These are phyloP conservation scores for Megaptera novaeangliae DNA, from an alignment of 2,113 vertebrate genomes.

Conservation along the genomic window DNA sequence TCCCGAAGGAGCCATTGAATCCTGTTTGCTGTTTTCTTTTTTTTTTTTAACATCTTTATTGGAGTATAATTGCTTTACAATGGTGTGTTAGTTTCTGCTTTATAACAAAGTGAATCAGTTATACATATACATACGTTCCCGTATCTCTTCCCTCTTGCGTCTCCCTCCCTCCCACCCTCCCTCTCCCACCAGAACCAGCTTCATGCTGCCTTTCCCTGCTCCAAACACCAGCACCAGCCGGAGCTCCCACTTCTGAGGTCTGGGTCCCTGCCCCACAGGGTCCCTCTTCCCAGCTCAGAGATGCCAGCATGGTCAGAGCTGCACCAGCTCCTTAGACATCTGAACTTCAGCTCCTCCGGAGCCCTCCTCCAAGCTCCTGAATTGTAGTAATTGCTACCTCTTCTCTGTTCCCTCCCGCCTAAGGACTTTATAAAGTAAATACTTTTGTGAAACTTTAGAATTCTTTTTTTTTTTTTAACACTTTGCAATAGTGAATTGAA, in stretches of 20 bases:
- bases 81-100: too few species aligned
- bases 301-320: too few species aligned
- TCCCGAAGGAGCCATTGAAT: not conserved
- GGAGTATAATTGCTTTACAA: too few species aligned
- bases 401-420: not conserved
- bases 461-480: not conserved
- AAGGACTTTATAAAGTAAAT: not conserved
- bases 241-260: not conserved
- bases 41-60: too few species aligned
- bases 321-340: accelerated
- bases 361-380: not conserved
- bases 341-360: not conserved
- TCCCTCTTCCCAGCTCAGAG: not conserved
- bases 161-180: too few species aligned
- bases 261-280: accelerated
- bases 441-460: not conserved
- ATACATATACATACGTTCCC: too few species aligned
- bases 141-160: too few species aligned
- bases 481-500: not conserved
- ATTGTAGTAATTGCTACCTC: not conserved
- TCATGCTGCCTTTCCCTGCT: not conserved
- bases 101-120: too few species aligned
- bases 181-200: not conserved
- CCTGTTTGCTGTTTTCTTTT: not conserved
- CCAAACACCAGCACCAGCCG: not conserved